Evolutionary conservation across 2,888 invertebrate species (phyloP).

Genomic region (Harpalus rufipes): DNA sequence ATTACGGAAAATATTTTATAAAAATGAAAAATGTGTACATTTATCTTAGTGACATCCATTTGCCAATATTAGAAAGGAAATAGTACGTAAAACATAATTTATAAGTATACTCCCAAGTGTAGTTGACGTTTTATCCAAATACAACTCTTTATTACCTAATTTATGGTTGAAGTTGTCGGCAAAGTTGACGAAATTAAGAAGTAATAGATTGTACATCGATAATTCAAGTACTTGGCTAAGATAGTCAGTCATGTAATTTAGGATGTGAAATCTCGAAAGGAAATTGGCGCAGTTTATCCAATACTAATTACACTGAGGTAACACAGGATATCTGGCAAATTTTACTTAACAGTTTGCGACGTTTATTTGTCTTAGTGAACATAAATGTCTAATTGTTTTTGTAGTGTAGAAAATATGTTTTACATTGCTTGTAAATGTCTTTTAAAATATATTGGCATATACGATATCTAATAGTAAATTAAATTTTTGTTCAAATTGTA

Average conservation of each 20-base stretch:
- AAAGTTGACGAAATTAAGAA: not conserved
- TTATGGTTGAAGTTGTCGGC: not conserved
- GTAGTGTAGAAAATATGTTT: not conserved
- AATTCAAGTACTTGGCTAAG: not conserved
- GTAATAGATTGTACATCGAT: not conserved
- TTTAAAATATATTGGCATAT: no score
- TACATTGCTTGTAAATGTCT: no score
- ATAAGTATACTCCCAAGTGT: no score
- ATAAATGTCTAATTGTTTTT: not conserved
- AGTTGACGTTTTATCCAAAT: not conserved
- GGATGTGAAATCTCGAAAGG: slow-evolving; percentile 3
- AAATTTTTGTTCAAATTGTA: no score
- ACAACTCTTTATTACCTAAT: slow-evolving; percentile 22
- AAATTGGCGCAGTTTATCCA: not conserved
- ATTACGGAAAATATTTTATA: no score
- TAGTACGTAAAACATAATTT: no score
- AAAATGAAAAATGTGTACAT: no score
- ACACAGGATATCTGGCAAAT: not conserved
- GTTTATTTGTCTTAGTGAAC: not conserved
- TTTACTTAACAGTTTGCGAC: not conserved
- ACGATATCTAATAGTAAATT: no score
- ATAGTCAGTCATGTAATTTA: not conserved
- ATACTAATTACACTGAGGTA: not conserved
- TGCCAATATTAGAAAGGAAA: no score
- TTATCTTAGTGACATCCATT: no score